Conservation (phyloP, 2,797 vertebrate genomes). For the Tinamus major region DNA sequence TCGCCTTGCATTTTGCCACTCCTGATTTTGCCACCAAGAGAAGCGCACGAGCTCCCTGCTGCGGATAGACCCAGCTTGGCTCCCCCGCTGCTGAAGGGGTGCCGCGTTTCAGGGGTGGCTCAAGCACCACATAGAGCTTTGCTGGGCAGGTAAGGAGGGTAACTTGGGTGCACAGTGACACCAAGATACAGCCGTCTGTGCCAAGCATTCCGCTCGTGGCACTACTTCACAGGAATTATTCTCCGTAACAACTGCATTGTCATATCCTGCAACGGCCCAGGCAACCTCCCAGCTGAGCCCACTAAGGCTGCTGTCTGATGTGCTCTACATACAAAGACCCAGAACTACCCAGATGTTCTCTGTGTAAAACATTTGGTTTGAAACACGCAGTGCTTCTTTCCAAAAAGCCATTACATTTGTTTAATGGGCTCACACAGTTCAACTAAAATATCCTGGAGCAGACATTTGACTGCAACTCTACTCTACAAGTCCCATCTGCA, state of each 20-base stretch:
- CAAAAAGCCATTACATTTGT: slow-evolving; percentile 80
- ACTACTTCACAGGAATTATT: slow-evolving; percentile 78
- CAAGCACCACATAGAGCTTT: slow-evolving; percentile 28
- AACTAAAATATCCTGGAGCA: slow-evolving; percentile 82
- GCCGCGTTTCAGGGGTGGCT: slow-evolving; percentile 27
- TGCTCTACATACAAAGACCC: slow-evolving; percentile 75
- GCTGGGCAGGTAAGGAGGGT: slow-evolving; percentile 67
- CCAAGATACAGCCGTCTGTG: slow-evolving; percentile 59
- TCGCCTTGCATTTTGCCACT: neutral
- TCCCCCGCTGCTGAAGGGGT: neutral
- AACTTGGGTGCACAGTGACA: slow-evolving; percentile 61
- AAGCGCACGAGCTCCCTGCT: neutral
- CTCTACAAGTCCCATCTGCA: slow-evolving; percentile 78
- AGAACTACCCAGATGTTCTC: slow-evolving; percentile 83
- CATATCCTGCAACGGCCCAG: slow-evolving; percentile 79
- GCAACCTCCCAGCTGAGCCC: slow-evolving; percentile 77
- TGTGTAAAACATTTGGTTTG: slow-evolving; percentile 83
- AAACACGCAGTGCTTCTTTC: slow-evolving; percentile 73
- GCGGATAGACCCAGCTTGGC: neutral
- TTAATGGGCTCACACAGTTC: slow-evolving; percentile 81
- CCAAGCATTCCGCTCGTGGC: slow-evolving; percentile 72
- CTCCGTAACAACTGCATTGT: slow-evolving; percentile 76
- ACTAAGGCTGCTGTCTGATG: slow-evolving; percentile 78
- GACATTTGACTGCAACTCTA: slow-evolving; percentile 79
- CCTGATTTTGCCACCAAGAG: no score